Base-by-base conservation (phyloP, 2,113 vertebrate genomes). In the Grammomys surdaster region DNA sequence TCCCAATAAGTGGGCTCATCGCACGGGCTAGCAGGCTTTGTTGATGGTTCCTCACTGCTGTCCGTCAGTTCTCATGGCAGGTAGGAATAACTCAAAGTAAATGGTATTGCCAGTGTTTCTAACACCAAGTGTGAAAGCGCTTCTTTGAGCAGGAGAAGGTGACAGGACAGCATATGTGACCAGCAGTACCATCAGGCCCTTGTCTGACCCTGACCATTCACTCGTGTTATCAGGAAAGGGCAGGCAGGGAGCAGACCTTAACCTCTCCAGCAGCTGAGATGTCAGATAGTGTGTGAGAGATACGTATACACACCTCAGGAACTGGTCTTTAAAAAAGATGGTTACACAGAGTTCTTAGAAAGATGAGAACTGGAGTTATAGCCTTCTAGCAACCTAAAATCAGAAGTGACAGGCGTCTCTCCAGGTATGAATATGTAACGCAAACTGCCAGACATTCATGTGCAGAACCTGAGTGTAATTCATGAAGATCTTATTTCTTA, bases 401-500 rank as follows among this genome's bases (percentile, higher is more conserved):
- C 70, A 76, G 89, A 84, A 80, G 56, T 17, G 31, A n/a, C 17
- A 33, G 82, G 33, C 58, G 40, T 65, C 51, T 54, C 0, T 93
- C 43, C 40, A 85, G 63, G 5, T 58, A 43, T 0, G 0, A 31
- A 54, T 33, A 20, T 60, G 7, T 46, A 91, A 91, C 22, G 81
- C 4, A 93, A 81, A 75, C 54, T 46, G 36, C 4, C 70, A 86
- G 67, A 46, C 26, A 19, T 69, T 89, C 40, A 40, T 51, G 17
- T 75, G 70, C 22, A 31, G 13, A 77, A 43, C 63, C 33, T 76
- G 65, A 69, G 36, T 88, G 16, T 97, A 96, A 88, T 58, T 93
- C 89, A 91, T 36, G 88, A 87, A 77, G 51, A 96, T 58, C 13
- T 67, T 65, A 28, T 77, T 63, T 70, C 70, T 85, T 80, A 65